Conservation (phyloP, 2,113 vertebrate species). For the Athene cunicularia region DNA sequence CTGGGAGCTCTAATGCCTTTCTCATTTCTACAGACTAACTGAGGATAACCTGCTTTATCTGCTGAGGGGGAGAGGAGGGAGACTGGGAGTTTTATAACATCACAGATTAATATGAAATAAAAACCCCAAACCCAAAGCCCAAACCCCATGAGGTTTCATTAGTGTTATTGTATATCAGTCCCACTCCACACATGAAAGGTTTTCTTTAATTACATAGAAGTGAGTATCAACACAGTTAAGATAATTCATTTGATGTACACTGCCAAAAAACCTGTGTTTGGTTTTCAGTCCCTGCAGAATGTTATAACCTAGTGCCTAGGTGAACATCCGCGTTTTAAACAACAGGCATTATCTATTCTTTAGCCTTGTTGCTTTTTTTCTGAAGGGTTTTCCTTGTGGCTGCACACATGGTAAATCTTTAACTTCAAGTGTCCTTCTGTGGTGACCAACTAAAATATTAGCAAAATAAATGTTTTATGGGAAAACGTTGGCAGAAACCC, state of each 20-base stretch:
- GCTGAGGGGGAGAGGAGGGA: not conserved
- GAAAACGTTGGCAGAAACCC: conserved; percentile 85
- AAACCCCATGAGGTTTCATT: not conserved
- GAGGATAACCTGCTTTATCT: conserved; percentile 4
- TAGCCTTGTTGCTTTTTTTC: not conserved
- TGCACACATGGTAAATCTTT: conserved; percentile 83
- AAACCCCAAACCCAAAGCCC: not conserved
- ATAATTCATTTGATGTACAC: conserved; percentile 37
- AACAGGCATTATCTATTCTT: conserved; percentile 44
- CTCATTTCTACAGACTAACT: not conserved
- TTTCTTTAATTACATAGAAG: conserved; percentile 46
- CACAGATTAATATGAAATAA: not conserved
- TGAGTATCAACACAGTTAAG: conserved; percentile 19
- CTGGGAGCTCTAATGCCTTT: not conserved
- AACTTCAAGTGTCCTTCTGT: conserved; percentile 85
- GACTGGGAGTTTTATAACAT: not conserved
- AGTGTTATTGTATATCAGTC: conserved; percentile 12
- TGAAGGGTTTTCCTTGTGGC: conserved; percentile 49
- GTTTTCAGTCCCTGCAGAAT: conserved; percentile 32
- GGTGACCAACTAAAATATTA: conserved; percentile 87
- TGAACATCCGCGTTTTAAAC: conserved; percentile 59
- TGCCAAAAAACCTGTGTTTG: conserved; percentile 57
- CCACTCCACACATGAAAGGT: not conserved
- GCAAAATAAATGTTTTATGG: conserved; percentile 89
- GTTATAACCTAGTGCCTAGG: conserved; percentile 21